Evolutionary conservation across 2,113 vertebrate genomes (phyloP).

Genomic region (Alectura lathami): DNA sequence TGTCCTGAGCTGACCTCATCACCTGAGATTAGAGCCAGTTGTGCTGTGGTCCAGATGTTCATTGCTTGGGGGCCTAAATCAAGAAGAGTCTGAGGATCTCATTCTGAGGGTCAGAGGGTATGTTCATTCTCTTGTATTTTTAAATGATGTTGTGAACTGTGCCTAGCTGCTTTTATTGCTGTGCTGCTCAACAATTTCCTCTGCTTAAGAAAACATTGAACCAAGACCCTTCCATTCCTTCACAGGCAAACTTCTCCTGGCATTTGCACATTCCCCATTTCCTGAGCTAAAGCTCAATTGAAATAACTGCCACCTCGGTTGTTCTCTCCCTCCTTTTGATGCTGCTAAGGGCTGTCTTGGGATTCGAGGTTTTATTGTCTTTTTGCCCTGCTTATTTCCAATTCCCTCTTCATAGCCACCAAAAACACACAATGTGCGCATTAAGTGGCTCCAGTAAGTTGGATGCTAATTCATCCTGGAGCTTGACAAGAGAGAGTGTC

Average conservation of each 20-base stretch:
- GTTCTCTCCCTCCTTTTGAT: background rate
- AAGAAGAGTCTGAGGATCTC: background rate
- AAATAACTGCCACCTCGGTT: background rate
- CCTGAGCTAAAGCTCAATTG: background rate
- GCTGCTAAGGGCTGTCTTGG: background rate
- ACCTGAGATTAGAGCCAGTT: background rate
- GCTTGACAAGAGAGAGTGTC: background rate
- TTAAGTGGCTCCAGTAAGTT: background rate
- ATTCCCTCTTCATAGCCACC: too few species aligned
- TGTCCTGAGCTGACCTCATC: background rate
- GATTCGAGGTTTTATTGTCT: background rate
- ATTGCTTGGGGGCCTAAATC: background rate
- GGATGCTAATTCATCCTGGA: background rate
- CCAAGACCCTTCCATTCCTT: background rate
- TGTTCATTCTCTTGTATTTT: background rate
- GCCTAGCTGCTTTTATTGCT: background rate
- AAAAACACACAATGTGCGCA: rapidly evolving
- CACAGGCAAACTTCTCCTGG: background rate
- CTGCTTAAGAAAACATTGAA: background rate
- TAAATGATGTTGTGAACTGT: background rate
- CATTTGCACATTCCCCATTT: background rate
- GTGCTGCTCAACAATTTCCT: background rate
- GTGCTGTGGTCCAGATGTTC: background rate
- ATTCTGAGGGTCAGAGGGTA: background rate
- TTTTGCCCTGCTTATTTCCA: background rate